These are phyloP conservation scores for Rhagium mordax DNA, from an alignment of 2,888 invertebrate genomes.

Conservation along the genomic window DNA sequence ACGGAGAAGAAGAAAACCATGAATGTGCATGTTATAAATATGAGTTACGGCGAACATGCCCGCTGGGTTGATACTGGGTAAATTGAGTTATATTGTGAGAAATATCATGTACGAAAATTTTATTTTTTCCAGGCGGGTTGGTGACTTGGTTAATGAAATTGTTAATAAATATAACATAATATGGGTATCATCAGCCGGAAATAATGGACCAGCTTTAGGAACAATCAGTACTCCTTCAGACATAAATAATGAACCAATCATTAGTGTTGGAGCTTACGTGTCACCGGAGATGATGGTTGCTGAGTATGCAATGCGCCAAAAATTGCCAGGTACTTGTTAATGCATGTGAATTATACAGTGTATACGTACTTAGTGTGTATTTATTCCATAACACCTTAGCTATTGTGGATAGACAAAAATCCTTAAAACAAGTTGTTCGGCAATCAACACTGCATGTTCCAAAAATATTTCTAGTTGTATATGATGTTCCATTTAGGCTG, in stretches of 20 bases:
- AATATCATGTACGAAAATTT: too few relatives aligned
- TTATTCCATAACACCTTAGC: too few relatives aligned
- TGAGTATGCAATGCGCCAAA: constrained; percentile 92
- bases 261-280: constrained; percentile 97
- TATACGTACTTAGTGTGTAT: too few relatives aligned
- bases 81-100: constrained; percentile 62
- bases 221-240: constrained; percentile 94
- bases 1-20: constrained; percentile 79
- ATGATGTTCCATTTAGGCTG: too few relatives aligned
- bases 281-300: constrained; percentile 98
- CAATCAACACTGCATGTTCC: too few relatives aligned
- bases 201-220: constrained; percentile 93
- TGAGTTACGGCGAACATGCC: constrained; percentile 98
- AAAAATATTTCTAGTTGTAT: too few relatives aligned
- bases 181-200: constrained; percentile 96
- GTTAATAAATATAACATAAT: constrained; percentile 93
- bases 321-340: constrained; percentile 73
- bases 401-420: too few relatives aligned
- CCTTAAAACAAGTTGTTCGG: too few relatives aligned
- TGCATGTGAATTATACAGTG: too few relatives aligned
- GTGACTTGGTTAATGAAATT: constrained; percentile 87
- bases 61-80: constrained; percentile 94
- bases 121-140: constrained; percentile 82
- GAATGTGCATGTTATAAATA: constrained; percentile 92
- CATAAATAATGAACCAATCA: constrained; percentile 86